Conservation (phyloP, 2,113 vertebrate genomes). For the Albula goreensis region DNA sequence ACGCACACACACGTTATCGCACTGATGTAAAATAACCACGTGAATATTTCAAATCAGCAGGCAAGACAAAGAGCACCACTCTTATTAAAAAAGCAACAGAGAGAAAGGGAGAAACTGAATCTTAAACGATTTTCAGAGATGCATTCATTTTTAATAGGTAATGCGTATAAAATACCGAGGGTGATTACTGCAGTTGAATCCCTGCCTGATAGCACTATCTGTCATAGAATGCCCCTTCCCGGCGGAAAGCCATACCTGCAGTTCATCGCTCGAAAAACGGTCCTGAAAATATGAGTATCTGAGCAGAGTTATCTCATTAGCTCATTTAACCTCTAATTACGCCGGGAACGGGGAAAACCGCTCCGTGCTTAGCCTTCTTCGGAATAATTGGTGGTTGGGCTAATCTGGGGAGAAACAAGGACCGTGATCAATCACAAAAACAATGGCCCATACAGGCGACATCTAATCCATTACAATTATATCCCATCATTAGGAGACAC, state of each 20-base stretch:
- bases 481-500: background rate
- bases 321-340: background rate
- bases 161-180: no score
- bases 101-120: no score
- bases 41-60: no score
- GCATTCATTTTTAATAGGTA: no score
- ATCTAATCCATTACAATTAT: constrained; percentile 23
- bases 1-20: no score
- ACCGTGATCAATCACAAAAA: constrained; percentile 17
- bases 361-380: background rate
- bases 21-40: no score
- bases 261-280: background rate
- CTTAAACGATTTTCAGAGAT: no score
- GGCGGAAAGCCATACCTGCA: background rate
- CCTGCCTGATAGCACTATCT: background rate
- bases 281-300: background rate
- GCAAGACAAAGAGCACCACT: no score
- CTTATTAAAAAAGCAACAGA: no score
- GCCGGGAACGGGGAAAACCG: background rate
- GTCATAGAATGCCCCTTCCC: background rate
- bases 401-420: constrained; percentile 5
- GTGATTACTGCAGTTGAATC: background rate
- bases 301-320: background rate
- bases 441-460: background rate
- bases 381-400: background rate